phyloP scores from a whole-genome alignment of 1,140 invertebrate species.

The Amphibalanus amphitrite region DNA sequence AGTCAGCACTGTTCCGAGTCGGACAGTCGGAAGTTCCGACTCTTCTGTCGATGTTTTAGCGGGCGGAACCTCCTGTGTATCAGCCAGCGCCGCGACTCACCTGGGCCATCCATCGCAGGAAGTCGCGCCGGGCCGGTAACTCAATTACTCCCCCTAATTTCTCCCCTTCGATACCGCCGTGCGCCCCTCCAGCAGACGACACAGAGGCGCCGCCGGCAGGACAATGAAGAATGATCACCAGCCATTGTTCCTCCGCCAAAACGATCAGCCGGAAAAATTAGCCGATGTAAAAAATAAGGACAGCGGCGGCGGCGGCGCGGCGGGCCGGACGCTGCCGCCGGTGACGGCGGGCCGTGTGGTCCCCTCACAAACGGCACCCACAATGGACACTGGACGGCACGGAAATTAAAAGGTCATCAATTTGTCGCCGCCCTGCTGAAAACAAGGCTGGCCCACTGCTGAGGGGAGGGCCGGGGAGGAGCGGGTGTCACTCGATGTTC shows the following conservation, averaged over 20 bases:
- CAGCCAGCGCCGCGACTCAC: no score
- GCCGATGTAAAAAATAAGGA: slow-evolving; percentile 1
- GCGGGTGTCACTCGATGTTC: not conserved
- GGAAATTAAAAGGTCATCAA: slow-evolving; percentile 1
- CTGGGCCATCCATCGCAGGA: not conserved
- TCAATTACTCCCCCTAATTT: not conserved
- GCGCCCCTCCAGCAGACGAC: not conserved
- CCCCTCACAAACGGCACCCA: not conserved
- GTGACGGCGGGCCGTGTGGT: not conserved
- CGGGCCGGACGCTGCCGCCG: no score
- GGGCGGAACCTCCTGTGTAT: no score
- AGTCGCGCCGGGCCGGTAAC: not conserved
- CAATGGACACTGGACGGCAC: not conserved
- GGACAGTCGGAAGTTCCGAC: no score
- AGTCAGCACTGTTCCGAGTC: no score
- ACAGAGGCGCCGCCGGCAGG: not conserved
- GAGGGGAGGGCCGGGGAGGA: no score
- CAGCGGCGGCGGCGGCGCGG: not conserved
- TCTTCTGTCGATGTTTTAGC: no score
- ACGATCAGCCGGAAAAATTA: slow-evolving; percentile 1
- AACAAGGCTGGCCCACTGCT: not conserved
- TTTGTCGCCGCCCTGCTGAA: not conserved
- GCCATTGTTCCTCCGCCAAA: not conserved
- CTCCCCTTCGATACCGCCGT: not conserved
- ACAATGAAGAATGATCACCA: not conserved